Evolutionary conservation across 2,113 vertebrate species (phyloP).

Genomic region (Sinosuthora webbiana): DNA sequence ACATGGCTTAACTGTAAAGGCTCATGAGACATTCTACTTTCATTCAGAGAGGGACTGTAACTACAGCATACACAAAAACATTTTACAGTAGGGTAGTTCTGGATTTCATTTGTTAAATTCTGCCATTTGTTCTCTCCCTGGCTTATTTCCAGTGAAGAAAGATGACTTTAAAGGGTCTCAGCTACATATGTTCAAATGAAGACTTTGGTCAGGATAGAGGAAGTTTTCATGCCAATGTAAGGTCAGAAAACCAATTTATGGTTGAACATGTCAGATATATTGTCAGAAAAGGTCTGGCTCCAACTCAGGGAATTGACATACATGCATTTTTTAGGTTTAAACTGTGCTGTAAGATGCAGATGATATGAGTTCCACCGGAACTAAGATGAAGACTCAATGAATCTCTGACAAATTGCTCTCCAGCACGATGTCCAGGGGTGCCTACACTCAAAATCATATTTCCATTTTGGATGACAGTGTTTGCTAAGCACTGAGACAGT

Average conservation of each 20-base stretch:
- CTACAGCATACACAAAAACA: not conserved
- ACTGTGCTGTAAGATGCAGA: not conserved
- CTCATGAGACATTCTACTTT: not conserved
- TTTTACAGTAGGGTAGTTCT: not conserved
- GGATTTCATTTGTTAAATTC: not conserved
- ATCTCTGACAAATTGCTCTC: not conserved
- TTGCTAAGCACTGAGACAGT: not conserved
- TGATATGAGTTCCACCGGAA: not conserved
- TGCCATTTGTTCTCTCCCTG: not conserved
- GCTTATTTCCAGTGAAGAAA: not conserved
- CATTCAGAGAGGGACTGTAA: not conserved
- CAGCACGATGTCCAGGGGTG: not conserved
- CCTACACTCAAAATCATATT: not conserved
- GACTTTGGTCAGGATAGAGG: not conserved
- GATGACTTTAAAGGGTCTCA: not conserved
- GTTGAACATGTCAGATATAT: not conserved
- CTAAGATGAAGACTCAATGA: not conserved
- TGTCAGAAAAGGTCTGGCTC: not conserved
- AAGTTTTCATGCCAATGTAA: accelerated
- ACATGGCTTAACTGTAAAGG: not conserved
- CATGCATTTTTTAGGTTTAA: not conserved
- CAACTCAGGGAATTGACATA: not conserved
- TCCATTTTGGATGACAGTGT: not conserved
- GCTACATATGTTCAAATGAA: not conserved
- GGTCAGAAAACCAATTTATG: not conserved